phyloP scores from a whole-genome alignment of 2,113 vertebrate species.

The Nothobranchius kuhntae region DNA sequence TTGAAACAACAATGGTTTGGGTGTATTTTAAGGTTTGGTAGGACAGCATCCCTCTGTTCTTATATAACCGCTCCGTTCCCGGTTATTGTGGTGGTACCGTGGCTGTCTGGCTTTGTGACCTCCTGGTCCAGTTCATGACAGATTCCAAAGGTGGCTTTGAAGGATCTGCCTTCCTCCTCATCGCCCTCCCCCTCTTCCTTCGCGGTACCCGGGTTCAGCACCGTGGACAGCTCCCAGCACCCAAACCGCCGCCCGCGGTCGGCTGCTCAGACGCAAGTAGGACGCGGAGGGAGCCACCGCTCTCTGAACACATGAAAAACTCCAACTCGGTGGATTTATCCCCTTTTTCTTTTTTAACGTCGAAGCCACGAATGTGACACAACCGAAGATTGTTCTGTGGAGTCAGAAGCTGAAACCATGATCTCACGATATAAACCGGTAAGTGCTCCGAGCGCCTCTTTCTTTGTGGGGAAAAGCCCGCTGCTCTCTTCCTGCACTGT shows the following conservation, averaged over 20 bases:
- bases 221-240: slow-evolving; percentile 74
- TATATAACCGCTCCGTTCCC: slow-evolving; percentile 46
- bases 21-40: not conserved
- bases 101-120: slow-evolving; percentile 3
- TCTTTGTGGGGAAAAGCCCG: not conserved
- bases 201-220: slow-evolving; percentile 70
- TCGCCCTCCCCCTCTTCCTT: not conserved
- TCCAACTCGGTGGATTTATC: not conserved
- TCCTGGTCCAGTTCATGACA: slow-evolving; percentile 1
- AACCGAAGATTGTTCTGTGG: slow-evolving; percentile 1
- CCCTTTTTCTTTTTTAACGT: not conserved
- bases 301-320: slow-evolving; percentile 30
- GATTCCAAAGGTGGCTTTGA: slow-evolving; percentile 26
- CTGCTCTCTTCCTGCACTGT: not conserved
- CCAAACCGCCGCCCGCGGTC: slow-evolving; percentile 2
- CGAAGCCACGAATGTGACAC: slow-evolving; percentile 37
- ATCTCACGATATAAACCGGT: slow-evolving; percentile 78
- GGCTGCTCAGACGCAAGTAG: slow-evolving; percentile 14
- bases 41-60: slow-evolving; percentile 19
- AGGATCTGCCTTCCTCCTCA: slow-evolving; percentile 14
- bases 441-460: slow-evolving; percentile 42
- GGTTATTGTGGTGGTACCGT: not conserved
- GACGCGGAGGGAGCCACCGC: slow-evolving; percentile 13
- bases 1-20: not conserved
- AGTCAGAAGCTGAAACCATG: slow-evolving; percentile 61